These are phyloP conservation scores for Tenodera sinensis DNA, from an alignment of 2,888 invertebrate species.

Conservation along the genomic window DNA sequence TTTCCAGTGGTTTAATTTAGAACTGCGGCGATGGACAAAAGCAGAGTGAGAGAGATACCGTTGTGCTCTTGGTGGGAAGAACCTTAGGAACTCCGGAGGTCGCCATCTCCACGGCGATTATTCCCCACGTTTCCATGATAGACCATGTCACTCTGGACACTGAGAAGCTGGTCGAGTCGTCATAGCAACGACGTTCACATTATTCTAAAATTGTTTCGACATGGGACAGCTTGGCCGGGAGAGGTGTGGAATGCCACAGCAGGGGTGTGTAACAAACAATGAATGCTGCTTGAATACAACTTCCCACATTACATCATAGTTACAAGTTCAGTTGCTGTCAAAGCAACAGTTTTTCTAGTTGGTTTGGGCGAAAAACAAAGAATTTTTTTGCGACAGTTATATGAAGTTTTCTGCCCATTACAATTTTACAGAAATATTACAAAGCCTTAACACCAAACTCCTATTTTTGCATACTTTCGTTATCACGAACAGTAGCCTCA, in stretches of 20 bases:
- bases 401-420: too few species aligned
- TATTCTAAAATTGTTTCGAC: neutral
- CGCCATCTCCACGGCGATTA: slow-evolving; percentile 60
- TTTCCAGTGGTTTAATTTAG: neutral
- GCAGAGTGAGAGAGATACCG: neutral
- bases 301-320: neutral
- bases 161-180: neutral
- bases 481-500: too few species aligned
- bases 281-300: neutral
- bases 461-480: too few species aligned
- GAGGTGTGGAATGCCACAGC: neutral
- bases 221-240: neutral
- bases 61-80: slow-evolving; percentile 50
- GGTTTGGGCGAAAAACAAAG: too few species aligned
- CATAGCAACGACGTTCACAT: neutral
- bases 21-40: neutral
- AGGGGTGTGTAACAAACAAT: neutral
- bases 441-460: too few species aligned
- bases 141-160: neutral
- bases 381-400: too few species aligned
- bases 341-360: too few species aligned
- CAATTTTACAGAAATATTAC: too few species aligned
- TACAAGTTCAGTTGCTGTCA: neutral
- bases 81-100: slow-evolving; percentile 64
- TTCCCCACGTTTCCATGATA: slow-evolving; percentile 70